phyloP scores from a whole-genome alignment of 2,113 vertebrate genomes.

The Eolophus roseicapilla region DNA sequence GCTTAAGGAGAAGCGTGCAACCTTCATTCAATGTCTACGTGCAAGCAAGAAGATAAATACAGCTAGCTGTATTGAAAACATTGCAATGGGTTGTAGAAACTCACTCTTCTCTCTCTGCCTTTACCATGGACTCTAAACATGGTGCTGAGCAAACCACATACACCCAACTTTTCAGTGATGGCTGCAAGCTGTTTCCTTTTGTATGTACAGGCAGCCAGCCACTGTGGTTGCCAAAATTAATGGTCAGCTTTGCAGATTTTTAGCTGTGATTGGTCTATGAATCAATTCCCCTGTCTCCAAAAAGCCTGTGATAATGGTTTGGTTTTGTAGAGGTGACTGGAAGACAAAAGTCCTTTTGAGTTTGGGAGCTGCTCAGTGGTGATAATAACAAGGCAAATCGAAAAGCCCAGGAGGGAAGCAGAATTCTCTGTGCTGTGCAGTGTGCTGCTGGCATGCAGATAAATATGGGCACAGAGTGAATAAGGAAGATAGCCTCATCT shows the following conservation, averaged over 20 bases:
- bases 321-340: neutral
- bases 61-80: neutral
- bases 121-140: neutral
- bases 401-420: conserved; percentile 36
- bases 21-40: neutral
- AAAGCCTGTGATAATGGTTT: neutral
- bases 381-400: neutral
- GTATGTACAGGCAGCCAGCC: neutral
- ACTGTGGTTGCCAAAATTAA: neutral
- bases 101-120: neutral
- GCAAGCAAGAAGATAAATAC: neutral
- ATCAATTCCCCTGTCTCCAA: conserved; percentile 14
- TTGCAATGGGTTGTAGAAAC: neutral
- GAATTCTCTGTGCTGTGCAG: neutral
- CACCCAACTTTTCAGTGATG: neutral
- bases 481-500: neutral
- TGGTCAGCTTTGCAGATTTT: neutral
- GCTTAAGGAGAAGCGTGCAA: neutral
- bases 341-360: conserved; percentile 49
- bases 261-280: neutral
- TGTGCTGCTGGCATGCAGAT: neutral
- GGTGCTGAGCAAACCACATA: neutral
- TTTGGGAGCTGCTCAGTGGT: neutral
- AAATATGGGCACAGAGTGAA: neutral
- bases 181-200: neutral